phyloP scores from a whole-genome alignment of 1,140 invertebrate genomes.

The Notospermus geniculatus region DNA sequence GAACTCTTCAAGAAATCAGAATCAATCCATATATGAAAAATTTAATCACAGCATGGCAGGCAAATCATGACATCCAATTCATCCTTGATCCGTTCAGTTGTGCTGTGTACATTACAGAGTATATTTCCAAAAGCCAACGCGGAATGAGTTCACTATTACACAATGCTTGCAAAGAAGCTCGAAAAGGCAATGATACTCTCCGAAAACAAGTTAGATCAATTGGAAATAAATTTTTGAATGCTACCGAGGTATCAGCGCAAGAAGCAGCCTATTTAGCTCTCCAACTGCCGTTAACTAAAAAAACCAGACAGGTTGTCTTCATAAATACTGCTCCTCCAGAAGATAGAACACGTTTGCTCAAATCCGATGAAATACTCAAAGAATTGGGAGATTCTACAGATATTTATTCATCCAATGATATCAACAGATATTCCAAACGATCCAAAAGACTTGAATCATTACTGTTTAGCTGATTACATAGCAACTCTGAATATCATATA shows the following conservation, averaged over 20 bases:
- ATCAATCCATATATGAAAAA: conserved; percentile 7
- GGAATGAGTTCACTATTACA: conserved; percentile 7
- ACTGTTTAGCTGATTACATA: conserved; percentile 6
- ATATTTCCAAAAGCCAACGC: neutral
- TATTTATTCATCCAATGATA: conserved; percentile 6
- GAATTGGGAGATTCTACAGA: conserved; percentile 1
- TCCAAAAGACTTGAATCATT: neutral
- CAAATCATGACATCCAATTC: conserved; percentile 11
- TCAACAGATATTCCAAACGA: conserved; percentile 2
- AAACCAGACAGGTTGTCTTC: conserved; percentile 23
- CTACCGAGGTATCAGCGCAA: conserved; percentile 25
- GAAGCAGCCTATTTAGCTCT: conserved; percentile 25
- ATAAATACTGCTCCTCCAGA: conserved; percentile 27
- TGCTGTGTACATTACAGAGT: neutral
- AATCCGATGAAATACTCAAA: conserved; percentile 13
- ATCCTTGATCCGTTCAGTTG: neutral
- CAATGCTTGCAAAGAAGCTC: conserved; percentile 24
- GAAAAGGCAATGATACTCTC: conserved; percentile 23
- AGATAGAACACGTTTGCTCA: conserved; percentile 22
- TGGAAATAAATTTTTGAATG: conserved; percentile 28
- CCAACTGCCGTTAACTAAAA: conserved; percentile 29
- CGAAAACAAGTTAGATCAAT: conserved; percentile 23
- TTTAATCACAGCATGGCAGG: neutral
- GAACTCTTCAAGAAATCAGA: neutral
- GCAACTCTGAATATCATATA: conserved; percentile 2